Evolutionary conservation across 2,797 vertebrate genomes (phyloP).

Genomic region (Octomys mimax): DNA sequence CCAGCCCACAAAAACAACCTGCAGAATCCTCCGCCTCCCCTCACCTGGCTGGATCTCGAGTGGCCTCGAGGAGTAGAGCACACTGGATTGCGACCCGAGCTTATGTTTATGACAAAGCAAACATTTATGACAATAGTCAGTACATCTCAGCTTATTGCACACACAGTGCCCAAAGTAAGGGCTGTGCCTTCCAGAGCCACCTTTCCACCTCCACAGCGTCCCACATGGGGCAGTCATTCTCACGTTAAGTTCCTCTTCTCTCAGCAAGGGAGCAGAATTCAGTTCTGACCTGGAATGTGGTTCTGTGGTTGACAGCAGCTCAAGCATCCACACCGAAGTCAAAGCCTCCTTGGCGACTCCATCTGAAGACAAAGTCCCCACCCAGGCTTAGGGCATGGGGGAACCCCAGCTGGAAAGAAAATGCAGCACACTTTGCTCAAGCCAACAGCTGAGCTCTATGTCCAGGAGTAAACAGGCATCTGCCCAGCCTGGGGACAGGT

Average conservation of each 20-base stretch:
- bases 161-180: background rate
- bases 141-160: no score
- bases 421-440: no score
- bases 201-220: background rate
- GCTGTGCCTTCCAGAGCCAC: background rate
- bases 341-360: conserved; percentile 83
- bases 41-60: background rate
- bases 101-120: background rate
- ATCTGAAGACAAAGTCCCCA: conserved; percentile 87
- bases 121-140: background rate
- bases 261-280: background rate
- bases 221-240: fast-evolving
- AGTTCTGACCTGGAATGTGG: conserved; percentile 89
- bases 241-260: background rate
- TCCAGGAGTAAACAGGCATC: fast-evolving
- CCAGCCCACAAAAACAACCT: background rate
- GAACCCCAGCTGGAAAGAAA: conserved; percentile 88
- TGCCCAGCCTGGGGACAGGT: background rate
- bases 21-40: background rate
- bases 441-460: background rate
- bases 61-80: background rate
- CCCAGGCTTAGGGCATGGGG: conserved; percentile 89
- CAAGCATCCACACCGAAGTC: conserved; percentile 86
- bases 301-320: conserved; percentile 85
- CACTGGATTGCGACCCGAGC: background rate